Evolutionary conservation across 2,888 invertebrate species (phyloP), one percentile per base, ranked within the genome.

Genomic region (Ormyrus thymus): DNA sequence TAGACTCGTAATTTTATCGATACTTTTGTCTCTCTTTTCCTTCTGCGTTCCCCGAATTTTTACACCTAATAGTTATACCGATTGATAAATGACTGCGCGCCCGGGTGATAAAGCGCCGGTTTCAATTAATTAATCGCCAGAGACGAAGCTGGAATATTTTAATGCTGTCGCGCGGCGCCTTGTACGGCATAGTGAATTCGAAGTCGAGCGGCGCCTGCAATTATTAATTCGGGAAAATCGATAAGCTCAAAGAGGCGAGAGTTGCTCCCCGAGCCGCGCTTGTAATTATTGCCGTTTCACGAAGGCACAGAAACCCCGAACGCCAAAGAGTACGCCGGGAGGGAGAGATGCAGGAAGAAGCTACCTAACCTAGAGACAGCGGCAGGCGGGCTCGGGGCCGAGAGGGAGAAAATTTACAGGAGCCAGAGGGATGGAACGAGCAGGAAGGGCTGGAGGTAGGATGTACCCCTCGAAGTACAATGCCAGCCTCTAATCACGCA

Each of bases 151-250:
- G 3, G 29, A 29, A 29, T 55, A 55, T n/a, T 11, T 55, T 55
- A 55, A 55, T 55, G 55, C 13, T 55, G 11, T 9, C 6, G 29
- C 29, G 4, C 29, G 29, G 29, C 29, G 29, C 29, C 4, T 29
- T 29, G 29, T 29, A 29, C 7, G 9, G 13, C 46, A 7, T 55
- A 10, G 48, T 7, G 29, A 29, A 29, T 29, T 55, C 15, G 43
- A 7, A 61, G 11, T n/a, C 0, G 59, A 59, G 58, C 43, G 72
- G 51, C 66, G 70, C 84, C 82, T 84, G 87, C 88, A 89, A 89
- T 89, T 89, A 89, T 89, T 88, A 89, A 89, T 89, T 87, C 86
- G 80, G 82, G 84, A 84, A 85, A 89, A 89, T 89, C 89, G 88
- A 89, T 89, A 88, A 89, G 84, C 87, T 87, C 87, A 87, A 89